Evolutionary conservation across 2,113 vertebrate genomes (phyloP), one percentile per base, ranked within the genome.

Genomic region (Myxocyprinus asiaticus): DNA sequence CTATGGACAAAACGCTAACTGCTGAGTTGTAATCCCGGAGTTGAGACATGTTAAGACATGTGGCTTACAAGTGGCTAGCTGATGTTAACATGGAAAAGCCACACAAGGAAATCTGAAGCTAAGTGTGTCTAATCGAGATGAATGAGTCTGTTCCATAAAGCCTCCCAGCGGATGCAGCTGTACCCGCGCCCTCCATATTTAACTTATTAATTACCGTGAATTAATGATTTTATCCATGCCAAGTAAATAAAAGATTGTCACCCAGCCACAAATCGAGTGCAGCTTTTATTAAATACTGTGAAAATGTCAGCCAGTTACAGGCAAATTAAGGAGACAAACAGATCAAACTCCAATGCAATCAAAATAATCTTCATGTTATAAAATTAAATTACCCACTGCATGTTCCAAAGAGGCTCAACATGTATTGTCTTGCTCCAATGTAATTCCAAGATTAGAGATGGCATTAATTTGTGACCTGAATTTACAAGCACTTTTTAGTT

Each of bases 191-290:
- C 84, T 82, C 83, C 84, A 83, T 86, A 88, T 79, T 86, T 88
- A 82, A 82, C 87, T 89, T 87, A 90, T 91, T 91, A 88, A 91
- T 92, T 90, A 91, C 85, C 78, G 83, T 87, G 86, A 92, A 91
- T 89, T 87, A 90, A 92, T 90, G 88, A 85, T 90, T 90, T 89
- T 88, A 90, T 89, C 87, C 84, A 84, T 79, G 86, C 84, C 83
- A 66, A 88, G 90, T 91, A 91, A 89, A 91, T 91, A 91, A 89
- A 87, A 88, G 82, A 91, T 88, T 89, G 89, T 87, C 87, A 88
- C 82, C 81, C 17, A n/a, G 82, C 69, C 55, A 70, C 83, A 82
- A 73, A 88, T 90, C 83, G 84, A 85, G 86, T 85, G 79, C 48
- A 9, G 83, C 86, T 85, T 84, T 88, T 86, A 89, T 91, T 89